These are phyloP conservation scores for Holothuria leucospilota DNA, from an alignment of 53 echinoderm and acorn worm genomes.

Conservation along the genomic window DNA sequence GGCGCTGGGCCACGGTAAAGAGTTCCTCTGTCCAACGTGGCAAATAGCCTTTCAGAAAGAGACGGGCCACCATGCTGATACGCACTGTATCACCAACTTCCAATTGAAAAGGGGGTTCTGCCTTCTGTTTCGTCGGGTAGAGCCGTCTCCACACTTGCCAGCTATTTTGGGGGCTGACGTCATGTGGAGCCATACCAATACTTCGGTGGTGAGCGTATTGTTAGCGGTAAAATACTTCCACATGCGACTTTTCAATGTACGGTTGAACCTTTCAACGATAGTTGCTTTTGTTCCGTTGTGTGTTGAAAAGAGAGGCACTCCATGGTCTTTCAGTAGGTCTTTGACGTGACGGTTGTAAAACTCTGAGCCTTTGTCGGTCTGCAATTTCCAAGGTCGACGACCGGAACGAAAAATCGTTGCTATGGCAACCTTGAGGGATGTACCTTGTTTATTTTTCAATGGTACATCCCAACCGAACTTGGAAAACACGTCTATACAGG, in stretches of 20 bases:
- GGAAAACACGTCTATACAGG: slow-evolving; percentile 63
- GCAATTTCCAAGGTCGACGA: not conserved
- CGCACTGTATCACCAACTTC: not conserved
- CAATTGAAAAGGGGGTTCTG: not conserved
- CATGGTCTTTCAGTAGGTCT: slow-evolving; percentile 32
- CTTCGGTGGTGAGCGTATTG: not conserved
- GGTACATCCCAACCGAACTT: slow-evolving; percentile 49
- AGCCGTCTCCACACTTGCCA: slow-evolving; percentile 20
- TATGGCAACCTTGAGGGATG: no score
- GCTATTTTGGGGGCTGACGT: not conserved
- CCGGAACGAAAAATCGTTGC: no score
- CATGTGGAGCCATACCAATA: slow-evolving; percentile 27
- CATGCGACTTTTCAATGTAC: slow-evolving; percentile 32
- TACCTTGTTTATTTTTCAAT: slow-evolving; percentile 41
- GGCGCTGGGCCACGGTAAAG: slow-evolving; percentile 38
- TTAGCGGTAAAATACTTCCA: slow-evolving; percentile 42
- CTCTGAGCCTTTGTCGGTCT: slow-evolving; percentile 64
- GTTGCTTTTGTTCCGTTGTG: slow-evolving; percentile 58
- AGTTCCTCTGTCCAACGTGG: slow-evolving; percentile 62
- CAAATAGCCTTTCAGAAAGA: slow-evolving; percentile 54
- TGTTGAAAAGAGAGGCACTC: slow-evolving; percentile 44
- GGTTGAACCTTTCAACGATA: slow-evolving; percentile 37
- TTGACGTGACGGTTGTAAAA: slow-evolving; percentile 53
- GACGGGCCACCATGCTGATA: slow-evolving; percentile 37
- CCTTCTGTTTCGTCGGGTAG: not conserved